These are phyloP conservation scores for Synanceia verrucosa DNA, from an alignment of 2,797 vertebrate genomes.

Conservation along the genomic window DNA sequence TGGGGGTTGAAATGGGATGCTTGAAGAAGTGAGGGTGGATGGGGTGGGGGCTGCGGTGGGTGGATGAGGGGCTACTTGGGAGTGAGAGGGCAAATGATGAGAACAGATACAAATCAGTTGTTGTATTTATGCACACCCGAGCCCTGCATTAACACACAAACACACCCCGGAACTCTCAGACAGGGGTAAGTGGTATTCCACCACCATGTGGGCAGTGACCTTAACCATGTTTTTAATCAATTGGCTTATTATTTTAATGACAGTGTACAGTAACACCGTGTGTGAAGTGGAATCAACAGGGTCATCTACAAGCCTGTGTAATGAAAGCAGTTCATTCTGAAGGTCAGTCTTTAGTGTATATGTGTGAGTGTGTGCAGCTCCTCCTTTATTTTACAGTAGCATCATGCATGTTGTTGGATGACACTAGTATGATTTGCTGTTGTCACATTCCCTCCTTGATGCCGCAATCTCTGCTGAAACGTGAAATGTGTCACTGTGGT, in stretches of 20 bases:
- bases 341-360: slow-evolving; percentile 74
- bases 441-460: slow-evolving; percentile 53
- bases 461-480: slow-evolving; percentile 72
- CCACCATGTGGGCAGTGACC: slow-evolving; percentile 70
- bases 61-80: slow-evolving; percentile 49
- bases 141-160: slow-evolving; percentile 8
- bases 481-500: slow-evolving; percentile 68
- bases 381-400: slow-evolving; percentile 66
- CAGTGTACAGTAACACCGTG: slow-evolving; percentile 69
- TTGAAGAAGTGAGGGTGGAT: slow-evolving; percentile 49
- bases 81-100: slow-evolving; percentile 19
- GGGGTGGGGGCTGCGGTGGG: slow-evolving; percentile 25
- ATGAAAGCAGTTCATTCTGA: slow-evolving; percentile 77
- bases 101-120: slow-evolving; percentile 51
- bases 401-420: slow-evolving; percentile 70
- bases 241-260: slow-evolving; percentile 83
- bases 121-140: not conserved
- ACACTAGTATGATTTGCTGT: slow-evolving; percentile 75
- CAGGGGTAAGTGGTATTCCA: slow-evolving; percentile 61
- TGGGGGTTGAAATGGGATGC: slow-evolving; percentile 58
- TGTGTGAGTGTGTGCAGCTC: slow-evolving; percentile 13
- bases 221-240: slow-evolving; percentile 80
- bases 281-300: slow-evolving; percentile 69
- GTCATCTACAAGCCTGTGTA: slow-evolving; percentile 64
- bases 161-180: not conserved